These are phyloP conservation scores for Patella depressa DNA, from an alignment of 2,888 invertebrate genomes.

Conservation along the genomic window DNA sequence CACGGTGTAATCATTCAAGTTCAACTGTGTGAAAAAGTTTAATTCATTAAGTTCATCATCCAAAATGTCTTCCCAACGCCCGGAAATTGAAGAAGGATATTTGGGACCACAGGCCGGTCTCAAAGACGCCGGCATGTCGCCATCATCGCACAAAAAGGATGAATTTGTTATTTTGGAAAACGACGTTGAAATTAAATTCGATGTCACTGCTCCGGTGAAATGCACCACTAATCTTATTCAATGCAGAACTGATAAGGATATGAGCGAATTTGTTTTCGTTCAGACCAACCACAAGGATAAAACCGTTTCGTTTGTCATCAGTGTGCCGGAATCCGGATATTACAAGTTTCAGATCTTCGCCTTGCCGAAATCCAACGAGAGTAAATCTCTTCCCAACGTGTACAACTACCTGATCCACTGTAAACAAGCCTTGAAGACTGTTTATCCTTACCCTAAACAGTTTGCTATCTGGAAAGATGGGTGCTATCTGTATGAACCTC, in stretches of 20 bases:
- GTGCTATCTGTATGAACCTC: conserved; percentile 59
- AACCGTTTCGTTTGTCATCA: conserved; percentile 41
- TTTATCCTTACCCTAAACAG: conserved; percentile 64
- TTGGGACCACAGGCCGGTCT: neutral
- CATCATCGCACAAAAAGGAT: neutral
- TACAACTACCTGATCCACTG: conserved; percentile 65
- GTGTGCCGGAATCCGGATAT: conserved; percentile 55
- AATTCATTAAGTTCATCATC: too few species aligned
- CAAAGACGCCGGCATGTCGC: neutral
- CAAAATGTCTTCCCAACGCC: conserved; percentile 1
- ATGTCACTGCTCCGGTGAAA: neutral
- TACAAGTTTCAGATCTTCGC: conserved; percentile 67
- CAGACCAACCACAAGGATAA: conserved; percentile 47
- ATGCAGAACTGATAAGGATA: conserved; percentile 44
- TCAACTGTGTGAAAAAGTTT: too few species aligned
- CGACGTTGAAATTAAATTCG: neutral
- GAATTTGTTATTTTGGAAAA: conserved; percentile 10
- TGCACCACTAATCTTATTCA: conserved; percentile 50
- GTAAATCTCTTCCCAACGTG: conserved; percentile 64
- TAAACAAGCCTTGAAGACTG: conserved; percentile 40
- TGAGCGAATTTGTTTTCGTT: conserved; percentile 56
- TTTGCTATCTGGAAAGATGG: conserved; percentile 69
- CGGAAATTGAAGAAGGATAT: neutral
- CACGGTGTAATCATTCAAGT: neutral
- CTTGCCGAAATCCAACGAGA: conserved; percentile 56